Base-by-base conservation (phyloP, 92 coral and sea anemone genomes). In the Ricordea florida region DNA sequence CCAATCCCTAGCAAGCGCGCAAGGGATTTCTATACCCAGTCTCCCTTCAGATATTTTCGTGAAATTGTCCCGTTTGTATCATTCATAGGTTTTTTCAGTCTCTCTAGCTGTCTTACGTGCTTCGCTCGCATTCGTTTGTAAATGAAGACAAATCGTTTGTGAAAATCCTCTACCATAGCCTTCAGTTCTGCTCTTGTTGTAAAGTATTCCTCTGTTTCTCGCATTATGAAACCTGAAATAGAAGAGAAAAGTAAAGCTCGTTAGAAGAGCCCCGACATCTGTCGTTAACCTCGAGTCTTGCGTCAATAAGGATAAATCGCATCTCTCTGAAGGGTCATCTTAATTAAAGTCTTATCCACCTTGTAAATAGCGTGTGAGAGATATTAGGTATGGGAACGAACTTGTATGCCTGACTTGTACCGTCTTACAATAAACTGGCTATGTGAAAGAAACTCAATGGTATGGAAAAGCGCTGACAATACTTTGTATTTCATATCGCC, bases 101-200 rank as follows among this genome's bases (percentile, higher is more conserved):
- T 28, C 32, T 72, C 36, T n/a, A 72, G 79, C 56, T 72, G 56
- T 22, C 44, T 76, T 23, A 69, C 45, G 27, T 87, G 92, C 46
- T 77, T 82, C 13, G 36, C 3, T 61, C 79, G 81, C 46, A 82
- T 26, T 38, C 44, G 61, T 31, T 41, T 10, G 62, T 82, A 83
- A 16, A 47, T 82, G 15, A 29, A 35, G 4, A 10, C 8, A 43
- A 82, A 51, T 43, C 72, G 60, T 47, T 50, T 57, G 31, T 89
- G 29, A 28, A 89, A 89, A 14, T 80, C 85, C 7, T 78, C 93
- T 43, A 89, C 42, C 37, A 74, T 16, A 11, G 56, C 15, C 17
- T 49, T 61, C 28, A 84, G 51, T 57, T 84, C 87, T n/a, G 31
- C 70, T 36, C 29, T 82, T 5, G 25, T 43, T 41, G 4, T 69